Conservation (phyloP, 2,888 invertebrate genomes). For the Caenorhabditis sinica region DNA sequence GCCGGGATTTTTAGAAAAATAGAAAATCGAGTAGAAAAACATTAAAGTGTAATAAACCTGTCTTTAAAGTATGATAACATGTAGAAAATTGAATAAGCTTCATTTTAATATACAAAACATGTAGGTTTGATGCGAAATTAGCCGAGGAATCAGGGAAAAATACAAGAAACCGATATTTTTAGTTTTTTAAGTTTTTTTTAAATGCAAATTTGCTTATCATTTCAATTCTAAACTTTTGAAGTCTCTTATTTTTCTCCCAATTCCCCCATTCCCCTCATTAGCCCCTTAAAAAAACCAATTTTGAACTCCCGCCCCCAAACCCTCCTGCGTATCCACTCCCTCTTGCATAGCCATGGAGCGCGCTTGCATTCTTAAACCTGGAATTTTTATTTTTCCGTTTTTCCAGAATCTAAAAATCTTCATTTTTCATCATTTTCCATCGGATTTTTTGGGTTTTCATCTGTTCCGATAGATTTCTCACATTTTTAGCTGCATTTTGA, state of each 20-base stretch:
- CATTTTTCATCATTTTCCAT: not conserved
- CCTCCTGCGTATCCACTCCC: slow-evolving; percentile 21
- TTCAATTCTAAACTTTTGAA: no score
- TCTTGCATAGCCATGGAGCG: slow-evolving; percentile 20
- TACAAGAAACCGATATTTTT: no score
- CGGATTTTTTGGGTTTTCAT: not conserved
- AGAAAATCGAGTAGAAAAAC: not conserved
- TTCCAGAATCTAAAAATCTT: slow-evolving; percentile 13
- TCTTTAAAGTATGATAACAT: not conserved
- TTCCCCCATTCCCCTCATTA: no score
- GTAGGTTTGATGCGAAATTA: not conserved
- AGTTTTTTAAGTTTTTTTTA: no score
- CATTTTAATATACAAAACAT: slow-evolving; percentile 7
- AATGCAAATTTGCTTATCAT: no score
- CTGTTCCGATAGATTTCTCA: not conserved
- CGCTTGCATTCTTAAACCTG: not conserved
- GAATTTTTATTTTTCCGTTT: not conserved
- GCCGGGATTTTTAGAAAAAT: not conserved
- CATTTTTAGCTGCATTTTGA: not conserved
- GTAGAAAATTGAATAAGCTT: not conserved
- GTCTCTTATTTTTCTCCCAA: no score
- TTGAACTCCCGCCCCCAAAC: not conserved
- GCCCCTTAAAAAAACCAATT: no score
- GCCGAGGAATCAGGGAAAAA: not conserved
- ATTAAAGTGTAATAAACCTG: not conserved